Conservation (phyloP, 2,113 vertebrate species). For the Gorsachius goisagi region DNA sequence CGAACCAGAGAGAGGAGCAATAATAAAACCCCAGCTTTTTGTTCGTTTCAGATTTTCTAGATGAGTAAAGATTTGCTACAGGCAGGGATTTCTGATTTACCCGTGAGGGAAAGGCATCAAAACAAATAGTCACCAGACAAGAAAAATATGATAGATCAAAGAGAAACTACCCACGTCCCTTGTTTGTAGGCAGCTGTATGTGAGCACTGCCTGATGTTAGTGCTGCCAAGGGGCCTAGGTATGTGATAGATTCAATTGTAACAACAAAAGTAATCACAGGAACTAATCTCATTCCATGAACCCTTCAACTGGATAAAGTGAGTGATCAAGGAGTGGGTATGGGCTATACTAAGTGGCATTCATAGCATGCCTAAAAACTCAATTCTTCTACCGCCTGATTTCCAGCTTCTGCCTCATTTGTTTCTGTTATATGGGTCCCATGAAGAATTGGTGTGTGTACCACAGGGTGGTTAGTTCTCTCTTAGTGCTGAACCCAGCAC, state of each 20-base stretch:
- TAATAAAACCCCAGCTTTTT: neutral
- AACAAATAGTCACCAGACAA: neutral
- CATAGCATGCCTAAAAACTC: neutral
- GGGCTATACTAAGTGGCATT: neutral
- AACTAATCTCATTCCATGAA: neutral
- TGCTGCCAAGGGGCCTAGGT: neutral
- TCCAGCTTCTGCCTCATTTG: neutral
- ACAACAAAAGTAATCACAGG: neutral
- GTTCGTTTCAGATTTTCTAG: neutral
- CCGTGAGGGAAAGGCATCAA: neutral
- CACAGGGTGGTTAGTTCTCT: neutral
- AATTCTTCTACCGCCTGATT: neutral
- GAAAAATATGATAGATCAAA: neutral
- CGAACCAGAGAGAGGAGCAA: neutral
- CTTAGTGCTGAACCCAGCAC: neutral
- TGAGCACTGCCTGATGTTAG: neutral
- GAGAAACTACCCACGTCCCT: neutral
- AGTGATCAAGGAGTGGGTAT: neutral
- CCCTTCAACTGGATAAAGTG: neutral
- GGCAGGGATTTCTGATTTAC: neutral
- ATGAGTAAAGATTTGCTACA: neutral
- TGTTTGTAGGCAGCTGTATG: neutral
- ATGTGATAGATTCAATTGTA: neutral
- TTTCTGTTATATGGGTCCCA: neutral
- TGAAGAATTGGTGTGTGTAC: neutral